Percentiles rank a stretch among this genome's conserved stretches.
phyloP scores from a whole-genome alignment of 2,797 vertebrate genomes.

The Argyrosomus regius region DNA sequence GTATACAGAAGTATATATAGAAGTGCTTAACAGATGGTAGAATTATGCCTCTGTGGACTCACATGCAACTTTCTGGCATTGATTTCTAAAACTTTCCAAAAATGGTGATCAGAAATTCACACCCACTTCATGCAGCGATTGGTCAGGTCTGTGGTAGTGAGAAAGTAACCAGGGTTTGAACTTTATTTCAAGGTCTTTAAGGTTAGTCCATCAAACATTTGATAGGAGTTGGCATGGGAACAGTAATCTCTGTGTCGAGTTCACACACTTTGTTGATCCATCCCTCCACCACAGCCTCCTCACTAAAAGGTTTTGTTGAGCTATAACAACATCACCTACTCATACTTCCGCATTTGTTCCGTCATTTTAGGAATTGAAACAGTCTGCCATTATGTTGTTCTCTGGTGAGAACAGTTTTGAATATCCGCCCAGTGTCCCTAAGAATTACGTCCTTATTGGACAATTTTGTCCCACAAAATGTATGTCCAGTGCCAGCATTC shows the following conservation, averaged over 20 bases:
- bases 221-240: background rate
- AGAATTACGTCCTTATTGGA: background rate
- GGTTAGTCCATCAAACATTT: background rate
- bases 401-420: background rate
- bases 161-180: constrained; percentile 3
- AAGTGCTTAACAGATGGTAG: background rate
- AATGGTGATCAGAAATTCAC: constrained; percentile 16
- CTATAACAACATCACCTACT: background rate
- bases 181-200: background rate
- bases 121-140: constrained; percentile 5
- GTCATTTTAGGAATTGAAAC: constrained; percentile 5
- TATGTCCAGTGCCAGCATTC: background rate
- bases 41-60: background rate
- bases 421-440: background rate
- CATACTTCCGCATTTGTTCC: background rate
- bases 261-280: constrained; percentile 9
- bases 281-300: background rate
- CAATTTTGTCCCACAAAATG: background rate
- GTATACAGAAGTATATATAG: background rate
- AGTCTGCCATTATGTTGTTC: background rate
- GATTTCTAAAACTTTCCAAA: constrained; percentile 6
- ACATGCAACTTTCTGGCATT: background rate
- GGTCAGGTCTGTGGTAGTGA: constrained; percentile 15
- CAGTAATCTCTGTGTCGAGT: background rate
- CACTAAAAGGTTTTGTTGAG: background rate